Evolutionary conservation across 2,888 invertebrate species (phyloP).

Genomic region (Loripinus fragilis): DNA sequence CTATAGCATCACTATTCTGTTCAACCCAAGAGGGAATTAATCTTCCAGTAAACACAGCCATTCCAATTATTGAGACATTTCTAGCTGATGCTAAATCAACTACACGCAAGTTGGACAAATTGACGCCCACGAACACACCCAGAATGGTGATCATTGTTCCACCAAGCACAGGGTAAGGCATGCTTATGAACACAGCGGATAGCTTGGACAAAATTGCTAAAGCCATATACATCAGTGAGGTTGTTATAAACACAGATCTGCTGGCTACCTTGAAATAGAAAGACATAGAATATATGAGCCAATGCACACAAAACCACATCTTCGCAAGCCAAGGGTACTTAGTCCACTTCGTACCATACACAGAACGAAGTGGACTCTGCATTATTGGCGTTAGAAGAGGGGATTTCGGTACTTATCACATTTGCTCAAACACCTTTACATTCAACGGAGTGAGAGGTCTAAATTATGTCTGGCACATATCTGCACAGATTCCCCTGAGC

Average conservation of each 20-base stretch:
- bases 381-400: no score
- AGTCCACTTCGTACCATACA: no score
- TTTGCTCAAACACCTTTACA: no score
- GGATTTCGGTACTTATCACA: no score
- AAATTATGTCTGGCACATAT: no score
- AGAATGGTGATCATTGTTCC: conserved; percentile 48
- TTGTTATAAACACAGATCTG: conserved; percentile 45
- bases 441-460: no score
- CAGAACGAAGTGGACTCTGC: no score
- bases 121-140: conserved; percentile 55
- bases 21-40: conserved; percentile 79
- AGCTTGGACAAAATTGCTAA: conserved; percentile 44
- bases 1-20: conserved; percentile 53
- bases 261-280: conserved; percentile 59
- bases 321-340: no score
- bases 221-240: conserved; percentile 45
- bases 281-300: no score
- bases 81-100: conserved; percentile 88
- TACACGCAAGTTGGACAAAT: conserved; percentile 47
- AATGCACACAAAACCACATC: no score
- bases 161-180: conserved; percentile 54
- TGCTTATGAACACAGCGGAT: conserved; percentile 50
- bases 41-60: conserved; percentile 93
- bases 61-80: conserved; percentile 91
- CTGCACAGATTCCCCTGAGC: not conserved